Conservation (phyloP, 2,113 vertebrate genomes). For the Callocephalon fimbriatum region DNA sequence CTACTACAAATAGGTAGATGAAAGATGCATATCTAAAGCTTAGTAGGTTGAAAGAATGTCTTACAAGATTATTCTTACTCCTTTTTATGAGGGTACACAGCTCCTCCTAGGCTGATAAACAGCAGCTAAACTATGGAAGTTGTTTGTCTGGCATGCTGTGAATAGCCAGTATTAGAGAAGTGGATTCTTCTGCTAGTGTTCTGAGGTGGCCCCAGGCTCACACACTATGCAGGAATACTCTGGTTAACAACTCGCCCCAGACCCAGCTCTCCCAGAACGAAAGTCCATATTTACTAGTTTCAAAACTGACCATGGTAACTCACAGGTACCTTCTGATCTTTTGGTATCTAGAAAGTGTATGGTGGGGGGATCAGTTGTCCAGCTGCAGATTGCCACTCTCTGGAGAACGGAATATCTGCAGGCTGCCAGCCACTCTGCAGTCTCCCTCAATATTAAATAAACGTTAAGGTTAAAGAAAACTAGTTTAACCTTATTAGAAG, state of each 20-base stretch:
- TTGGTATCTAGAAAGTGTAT: not conserved
- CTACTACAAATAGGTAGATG: not conserved
- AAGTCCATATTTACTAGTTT: not conserved
- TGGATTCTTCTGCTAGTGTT: not conserved
- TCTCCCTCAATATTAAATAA: not conserved
- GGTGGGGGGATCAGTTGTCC: not conserved
- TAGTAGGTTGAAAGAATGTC: not conserved
- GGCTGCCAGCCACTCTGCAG: not conserved
- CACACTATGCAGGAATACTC: fast-evolving
- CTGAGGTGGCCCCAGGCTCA: not conserved
- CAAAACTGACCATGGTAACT: not conserved
- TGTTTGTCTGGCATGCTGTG: not conserved
- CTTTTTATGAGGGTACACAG: not conserved
- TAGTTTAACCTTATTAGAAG: not conserved
- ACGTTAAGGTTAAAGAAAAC: not conserved
- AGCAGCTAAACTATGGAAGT: not conserved
- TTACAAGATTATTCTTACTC: not conserved
- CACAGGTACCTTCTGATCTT: not conserved
- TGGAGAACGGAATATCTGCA: not conserved
- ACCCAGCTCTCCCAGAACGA: not conserved
- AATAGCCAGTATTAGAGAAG: not conserved
- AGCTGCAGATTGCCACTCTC: not conserved
- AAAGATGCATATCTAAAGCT: constrained; percentile 10
- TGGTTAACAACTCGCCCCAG: not conserved
- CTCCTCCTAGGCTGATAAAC: not conserved